These are phyloP conservation scores for Pseudomyrmex dendroicus DNA, from an alignment of 1,140 invertebrate genomes.

Conservation along the genomic window DNA sequence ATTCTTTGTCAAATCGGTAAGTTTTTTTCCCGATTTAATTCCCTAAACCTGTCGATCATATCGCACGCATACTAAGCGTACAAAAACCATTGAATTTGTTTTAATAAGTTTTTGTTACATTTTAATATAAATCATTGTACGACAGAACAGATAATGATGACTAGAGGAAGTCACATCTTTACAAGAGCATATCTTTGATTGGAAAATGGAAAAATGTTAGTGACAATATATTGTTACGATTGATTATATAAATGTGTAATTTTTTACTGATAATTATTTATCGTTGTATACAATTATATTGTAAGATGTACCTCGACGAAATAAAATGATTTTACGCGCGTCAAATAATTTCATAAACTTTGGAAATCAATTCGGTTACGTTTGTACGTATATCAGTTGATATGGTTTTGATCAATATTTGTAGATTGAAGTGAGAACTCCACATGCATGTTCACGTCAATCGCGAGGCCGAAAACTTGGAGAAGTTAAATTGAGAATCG, in stretches of 20 bases:
- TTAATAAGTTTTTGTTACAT: neutral
- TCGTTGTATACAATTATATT: neutral
- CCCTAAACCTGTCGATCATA: neutral
- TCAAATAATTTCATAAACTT: neutral
- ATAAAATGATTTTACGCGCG: neutral
- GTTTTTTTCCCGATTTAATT: constrained; percentile 61
- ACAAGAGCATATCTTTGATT: neutral
- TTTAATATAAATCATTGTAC: neutral
- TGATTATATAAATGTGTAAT: neutral
- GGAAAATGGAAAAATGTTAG: neutral
- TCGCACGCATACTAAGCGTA: neutral
- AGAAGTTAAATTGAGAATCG: constrained; percentile 54
- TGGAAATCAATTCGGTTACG: neutral
- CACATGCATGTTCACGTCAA: constrained; percentile 42
- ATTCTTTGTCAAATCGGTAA: constrained; percentile 61
- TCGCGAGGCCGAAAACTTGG: constrained; percentile 51
- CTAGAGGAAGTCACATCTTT: neutral
- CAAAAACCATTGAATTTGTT: neutral
- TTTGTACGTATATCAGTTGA: neutral
- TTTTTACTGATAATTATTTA: neutral
- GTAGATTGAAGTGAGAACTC: neutral
- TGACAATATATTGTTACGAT: neutral
- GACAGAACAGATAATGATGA: neutral
- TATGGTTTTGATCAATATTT: constrained; percentile 19
- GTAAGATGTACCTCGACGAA: neutral